Conservation (phyloP, 2,888 invertebrate species). For the Galerucella pusilla region DNA sequence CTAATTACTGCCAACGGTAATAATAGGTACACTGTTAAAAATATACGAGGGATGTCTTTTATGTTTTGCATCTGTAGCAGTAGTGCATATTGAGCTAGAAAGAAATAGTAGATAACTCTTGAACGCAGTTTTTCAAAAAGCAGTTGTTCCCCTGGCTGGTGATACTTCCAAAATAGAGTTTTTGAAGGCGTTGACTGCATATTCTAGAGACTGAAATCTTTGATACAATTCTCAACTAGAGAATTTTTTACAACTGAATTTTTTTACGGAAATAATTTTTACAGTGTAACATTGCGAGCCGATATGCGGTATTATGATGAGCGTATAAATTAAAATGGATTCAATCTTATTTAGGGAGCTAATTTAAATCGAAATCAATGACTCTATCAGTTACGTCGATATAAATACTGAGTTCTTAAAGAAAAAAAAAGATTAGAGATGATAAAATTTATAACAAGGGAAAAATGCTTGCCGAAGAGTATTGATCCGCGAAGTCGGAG, state of each 20-base stretch:
- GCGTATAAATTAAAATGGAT: background rate
- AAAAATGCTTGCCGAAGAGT: constrained; percentile 23
- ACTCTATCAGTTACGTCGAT: constrained; percentile 6
- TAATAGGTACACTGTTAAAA: background rate
- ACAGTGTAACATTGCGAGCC: background rate
- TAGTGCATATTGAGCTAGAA: too few relatives aligned
- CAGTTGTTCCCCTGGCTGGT: too few relatives aligned
- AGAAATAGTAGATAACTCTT: too few relatives aligned
- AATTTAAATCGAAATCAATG: constrained; percentile 12
- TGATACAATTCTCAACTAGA: too few relatives aligned
- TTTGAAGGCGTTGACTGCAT: too few relatives aligned
- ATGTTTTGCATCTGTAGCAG: too few relatives aligned
- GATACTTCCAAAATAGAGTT: too few relatives aligned
- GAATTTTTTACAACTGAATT: too few relatives aligned
- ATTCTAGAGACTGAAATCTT: too few relatives aligned
- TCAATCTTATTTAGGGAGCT: background rate
- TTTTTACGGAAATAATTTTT: background rate
- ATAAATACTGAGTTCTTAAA: background rate
- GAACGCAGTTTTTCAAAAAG: too few relatives aligned
- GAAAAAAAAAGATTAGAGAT: constrained; percentile 8
- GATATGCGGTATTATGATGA: background rate
- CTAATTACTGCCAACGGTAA: background rate
- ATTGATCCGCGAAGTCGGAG: constrained; percentile 7
- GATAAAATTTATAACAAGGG: constrained; percentile 20
- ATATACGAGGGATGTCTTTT: background rate